Evolutionary conservation across 1,140 invertebrate genomes (phyloP).

Genomic region (Platorchestia sp.): DNA sequence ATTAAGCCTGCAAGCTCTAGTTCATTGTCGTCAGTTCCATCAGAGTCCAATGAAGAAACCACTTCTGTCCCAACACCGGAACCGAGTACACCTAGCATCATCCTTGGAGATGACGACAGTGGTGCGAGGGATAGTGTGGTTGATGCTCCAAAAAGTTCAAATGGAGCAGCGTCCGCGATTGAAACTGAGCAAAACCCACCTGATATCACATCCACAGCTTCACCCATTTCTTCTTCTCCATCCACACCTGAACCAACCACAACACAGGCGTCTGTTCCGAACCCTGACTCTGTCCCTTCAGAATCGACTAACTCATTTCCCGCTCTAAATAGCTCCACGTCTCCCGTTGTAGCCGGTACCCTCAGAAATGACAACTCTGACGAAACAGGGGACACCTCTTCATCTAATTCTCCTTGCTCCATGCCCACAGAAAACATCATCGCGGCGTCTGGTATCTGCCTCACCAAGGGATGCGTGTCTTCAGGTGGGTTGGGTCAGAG

Average conservation of each 20-base stretch:
- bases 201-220: constrained; percentile 36
- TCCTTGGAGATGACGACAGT: not conserved
- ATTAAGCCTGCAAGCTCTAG: not conserved
- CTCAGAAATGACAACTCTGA: not conserved
- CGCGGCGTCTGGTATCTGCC: constrained; percentile 67
- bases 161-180: too few species aligned
- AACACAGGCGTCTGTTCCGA: constrained; percentile 30
- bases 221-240: constrained; percentile 48
- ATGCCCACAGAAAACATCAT: not conserved
- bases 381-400: not conserved
- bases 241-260: constrained; percentile 50
- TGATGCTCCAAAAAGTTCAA: not conserved
- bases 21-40: not conserved
- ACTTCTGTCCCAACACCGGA: not conserved
- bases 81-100: not conserved
- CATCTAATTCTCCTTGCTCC: not conserved
- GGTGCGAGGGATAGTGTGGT: not conserved
- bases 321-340: not conserved
- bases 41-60: not conserved
- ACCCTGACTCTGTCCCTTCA: not conserved
- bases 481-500: constrained; percentile 68
- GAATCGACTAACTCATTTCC: not conserved
- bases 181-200: not conserved
- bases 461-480: constrained; percentile 70
- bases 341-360: not conserved